Evolutionary conservation across 1,140 invertebrate genomes (phyloP).

Genomic region (Papilio polyxenes): DNA sequence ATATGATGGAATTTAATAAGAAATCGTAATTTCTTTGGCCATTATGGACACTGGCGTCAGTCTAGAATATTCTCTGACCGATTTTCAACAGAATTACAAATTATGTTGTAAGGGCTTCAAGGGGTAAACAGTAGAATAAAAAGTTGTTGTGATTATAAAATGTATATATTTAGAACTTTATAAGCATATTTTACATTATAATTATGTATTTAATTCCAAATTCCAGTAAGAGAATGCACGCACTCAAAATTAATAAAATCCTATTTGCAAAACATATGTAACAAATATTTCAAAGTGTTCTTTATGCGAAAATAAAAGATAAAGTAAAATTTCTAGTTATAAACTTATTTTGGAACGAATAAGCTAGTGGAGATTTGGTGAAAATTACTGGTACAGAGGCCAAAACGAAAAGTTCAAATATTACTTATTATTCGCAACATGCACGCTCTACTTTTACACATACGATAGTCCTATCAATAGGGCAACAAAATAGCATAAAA

Average conservation of each 20-base stretch:
- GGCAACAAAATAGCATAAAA: slow-evolving; percentile 66
- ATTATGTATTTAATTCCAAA: slow-evolving; percentile 16
- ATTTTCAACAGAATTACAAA: slow-evolving; percentile 4
- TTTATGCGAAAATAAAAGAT: slow-evolving; percentile 42
- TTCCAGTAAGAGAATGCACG: slow-evolving; percentile 31
- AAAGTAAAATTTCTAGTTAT: slow-evolving; percentile 34
- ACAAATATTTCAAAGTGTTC: slow-evolving; percentile 20
- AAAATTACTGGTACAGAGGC: slow-evolving; percentile 68
- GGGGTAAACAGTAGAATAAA: slow-evolving; percentile 35
- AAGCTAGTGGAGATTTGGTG: slow-evolving; percentile 50
- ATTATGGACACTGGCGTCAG: slow-evolving; percentile 21
- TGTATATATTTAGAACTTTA: slow-evolving; percentile 37
- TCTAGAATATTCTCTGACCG: slow-evolving; percentile 34
- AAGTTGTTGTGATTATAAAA: slow-evolving; percentile 35
- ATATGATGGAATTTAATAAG: neutral
- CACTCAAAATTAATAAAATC: slow-evolving; percentile 14
- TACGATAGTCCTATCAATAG: slow-evolving; percentile 57
- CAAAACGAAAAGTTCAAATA: slow-evolving; percentile 67
- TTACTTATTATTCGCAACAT: slow-evolving; percentile 62
- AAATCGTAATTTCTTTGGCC: neutral
- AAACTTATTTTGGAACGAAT: slow-evolving; percentile 41
- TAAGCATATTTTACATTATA: slow-evolving; percentile 25
- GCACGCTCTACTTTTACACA: slow-evolving; percentile 64
- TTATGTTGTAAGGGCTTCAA: slow-evolving; percentile 35
- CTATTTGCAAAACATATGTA: slow-evolving; percentile 25